A percentile compares a stretch with the other conserved stretches of the same genome.
phyloP scores from a whole-genome alignment of 2,113 vertebrate species.

The Parotia lawesii region DNA sequence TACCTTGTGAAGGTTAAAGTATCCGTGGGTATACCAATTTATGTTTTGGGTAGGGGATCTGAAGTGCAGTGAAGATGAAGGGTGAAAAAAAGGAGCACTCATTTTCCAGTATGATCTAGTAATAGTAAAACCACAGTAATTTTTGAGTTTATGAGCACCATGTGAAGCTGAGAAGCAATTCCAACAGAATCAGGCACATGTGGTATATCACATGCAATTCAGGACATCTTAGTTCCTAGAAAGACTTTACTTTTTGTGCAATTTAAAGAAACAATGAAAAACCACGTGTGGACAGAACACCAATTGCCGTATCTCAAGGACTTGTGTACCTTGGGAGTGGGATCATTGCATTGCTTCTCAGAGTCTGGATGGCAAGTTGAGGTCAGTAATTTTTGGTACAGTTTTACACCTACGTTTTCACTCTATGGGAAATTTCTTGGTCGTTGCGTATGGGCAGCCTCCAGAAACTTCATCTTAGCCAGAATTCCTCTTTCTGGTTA shows the following conservation, averaged over 20 bases:
- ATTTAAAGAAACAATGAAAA: neutral
- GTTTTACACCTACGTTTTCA: neutral
- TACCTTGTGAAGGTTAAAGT: neutral
- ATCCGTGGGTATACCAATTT: neutral
- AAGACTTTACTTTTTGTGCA: neutral
- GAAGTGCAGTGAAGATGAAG: neutral
- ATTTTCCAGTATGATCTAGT: neutral
- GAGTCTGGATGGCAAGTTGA: neutral
- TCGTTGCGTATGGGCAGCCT: neutral
- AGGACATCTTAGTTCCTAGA: neutral
- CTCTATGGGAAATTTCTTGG: neutral
- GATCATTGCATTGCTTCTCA: neutral
- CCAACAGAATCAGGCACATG: neutral
- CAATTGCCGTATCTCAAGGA: neutral
- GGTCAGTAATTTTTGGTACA: neutral
- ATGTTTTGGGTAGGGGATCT: neutral
- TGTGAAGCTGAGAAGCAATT: neutral
- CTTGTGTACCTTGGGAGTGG: neutral
- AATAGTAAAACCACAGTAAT: neutral
- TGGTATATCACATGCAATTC: neutral
- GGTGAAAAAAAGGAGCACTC: neutral
- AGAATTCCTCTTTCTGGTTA: neutral
- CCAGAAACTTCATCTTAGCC: neutral
- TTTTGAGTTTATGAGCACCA: neutral
- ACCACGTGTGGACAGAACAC: rapidly evolving